These are phyloP conservation scores for Redunca redunca DNA, from an alignment of 2,113 vertebrate species.

Conservation along the genomic window DNA sequence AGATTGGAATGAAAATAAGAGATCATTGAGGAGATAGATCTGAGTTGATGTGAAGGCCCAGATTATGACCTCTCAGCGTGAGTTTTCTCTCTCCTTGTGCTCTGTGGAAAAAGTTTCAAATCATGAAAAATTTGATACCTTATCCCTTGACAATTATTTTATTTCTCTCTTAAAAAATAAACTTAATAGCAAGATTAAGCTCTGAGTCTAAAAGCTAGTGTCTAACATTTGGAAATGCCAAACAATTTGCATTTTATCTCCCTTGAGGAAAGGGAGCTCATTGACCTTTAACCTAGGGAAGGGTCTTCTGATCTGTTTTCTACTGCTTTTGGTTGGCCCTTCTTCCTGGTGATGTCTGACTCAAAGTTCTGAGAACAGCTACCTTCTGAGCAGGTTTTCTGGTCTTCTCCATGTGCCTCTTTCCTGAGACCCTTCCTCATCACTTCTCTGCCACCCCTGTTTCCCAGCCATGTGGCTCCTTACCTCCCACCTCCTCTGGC, in stretches of 20 bases:
- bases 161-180: not conserved
- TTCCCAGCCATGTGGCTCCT: not conserved
- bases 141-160: not conserved
- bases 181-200: not conserved
- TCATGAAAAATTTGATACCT: not conserved
- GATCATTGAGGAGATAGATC: not conserved
- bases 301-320: conserved; percentile 54
- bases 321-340: conserved; percentile 53
- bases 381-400: not conserved
- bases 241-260: conserved; percentile 13
- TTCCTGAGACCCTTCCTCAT: not conserved
- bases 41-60: not conserved
- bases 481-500: not conserved
- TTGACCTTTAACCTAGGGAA: conserved; percentile 65
- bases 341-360: not conserved
- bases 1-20: not conserved
- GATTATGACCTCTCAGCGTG: not conserved
- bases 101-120: not conserved
- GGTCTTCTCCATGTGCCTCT: not conserved
- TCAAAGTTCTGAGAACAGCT: not conserved
- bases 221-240: not conserved
- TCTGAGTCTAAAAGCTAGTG: not conserved
- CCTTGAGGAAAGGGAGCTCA: conserved; percentile 56
- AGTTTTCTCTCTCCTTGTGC: not conserved
- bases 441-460: not conserved